Evolutionary conservation across 2,888 invertebrate genomes (phyloP), one percentile per base, ranked within the genome.

Genomic region (Oxycera nigricornis): DNA sequence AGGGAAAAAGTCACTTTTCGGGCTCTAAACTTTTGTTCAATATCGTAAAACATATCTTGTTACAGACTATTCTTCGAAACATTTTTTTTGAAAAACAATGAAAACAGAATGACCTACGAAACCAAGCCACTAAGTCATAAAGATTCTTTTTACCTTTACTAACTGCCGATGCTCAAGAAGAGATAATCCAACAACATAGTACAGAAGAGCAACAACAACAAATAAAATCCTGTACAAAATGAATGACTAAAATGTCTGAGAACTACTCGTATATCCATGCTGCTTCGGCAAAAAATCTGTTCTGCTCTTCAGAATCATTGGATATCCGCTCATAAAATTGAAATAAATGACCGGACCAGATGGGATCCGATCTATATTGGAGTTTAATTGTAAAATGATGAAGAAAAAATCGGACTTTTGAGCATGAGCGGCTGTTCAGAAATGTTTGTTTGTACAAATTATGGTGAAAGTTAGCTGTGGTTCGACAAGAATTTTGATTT

Each of bases 321-420:
- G 67, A 68, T 68, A 50, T 68, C 41, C 26, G 46, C 50, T 68
- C 67, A 46, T 68, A 68, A 68, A 68, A 68, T 68, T 50, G 28
- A 68, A 68, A 46, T 46, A 28, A 68, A 68, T 68, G 67, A 68
- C 67, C 67, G 26, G 28, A 68, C 17, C 67, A 68, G 67, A 68
- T 68, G 67, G 26, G 67, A 50, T 26, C 26, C 67, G 35, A 30
- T 28, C 67, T 46, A 46, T 46, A 68, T 46, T 68, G 67, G 50
- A 68, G 24, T 68, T 68, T 68, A 68, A 68, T 68, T 68, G 50
- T 17, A 28, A 17, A 46, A 46, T 6, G 30, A 22, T 22, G 46
- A 22, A 17, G 31, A 35, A 59, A 59, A 62, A 62, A 61, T 31
- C 62, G 7, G 35, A 20, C 24, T 52, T n/a, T 11, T n/a, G 3